Evolutionary conservation across 2,113 vertebrate genomes (phyloP).

Genomic region (Apodemus speciosus): DNA sequence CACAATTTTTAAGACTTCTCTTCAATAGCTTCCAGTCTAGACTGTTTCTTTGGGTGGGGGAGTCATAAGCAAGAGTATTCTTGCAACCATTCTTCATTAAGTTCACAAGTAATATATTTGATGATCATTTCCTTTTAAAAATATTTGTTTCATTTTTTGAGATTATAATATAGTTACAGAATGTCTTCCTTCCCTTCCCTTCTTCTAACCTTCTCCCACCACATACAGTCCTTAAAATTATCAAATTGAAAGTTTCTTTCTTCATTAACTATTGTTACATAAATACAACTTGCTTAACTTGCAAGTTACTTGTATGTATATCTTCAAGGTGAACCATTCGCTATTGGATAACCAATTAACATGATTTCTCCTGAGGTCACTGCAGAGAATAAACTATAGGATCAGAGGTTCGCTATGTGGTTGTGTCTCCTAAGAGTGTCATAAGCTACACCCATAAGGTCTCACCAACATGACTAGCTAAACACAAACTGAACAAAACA

Average conservation of each 20-base stretch:
- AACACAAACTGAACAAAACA: background rate
- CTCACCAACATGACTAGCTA: background rate
- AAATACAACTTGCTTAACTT: background rate
- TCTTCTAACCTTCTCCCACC: background rate
- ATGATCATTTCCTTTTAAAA: background rate
- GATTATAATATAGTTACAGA: background rate
- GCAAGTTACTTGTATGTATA: background rate
- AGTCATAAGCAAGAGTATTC: background rate
- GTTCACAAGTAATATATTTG: background rate
- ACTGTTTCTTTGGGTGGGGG: background rate
- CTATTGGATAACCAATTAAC: background rate
- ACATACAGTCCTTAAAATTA: background rate
- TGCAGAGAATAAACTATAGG: background rate
- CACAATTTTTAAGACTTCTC: background rate
- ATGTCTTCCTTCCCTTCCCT: background rate
- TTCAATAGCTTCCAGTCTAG: background rate
- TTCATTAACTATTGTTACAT: background rate
- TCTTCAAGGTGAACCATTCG: background rate
- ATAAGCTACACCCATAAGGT: background rate
- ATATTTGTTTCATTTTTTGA: background rate
- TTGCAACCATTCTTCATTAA: background rate
- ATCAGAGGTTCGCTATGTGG: background rate
- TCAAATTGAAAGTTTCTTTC: background rate
- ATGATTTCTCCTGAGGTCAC: background rate
- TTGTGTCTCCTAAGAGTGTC: background rate